These are phyloP conservation scores for Kryptolebias ocellatus DNA, from an alignment of 2,797 vertebrate genomes.

Conservation along the genomic window DNA sequence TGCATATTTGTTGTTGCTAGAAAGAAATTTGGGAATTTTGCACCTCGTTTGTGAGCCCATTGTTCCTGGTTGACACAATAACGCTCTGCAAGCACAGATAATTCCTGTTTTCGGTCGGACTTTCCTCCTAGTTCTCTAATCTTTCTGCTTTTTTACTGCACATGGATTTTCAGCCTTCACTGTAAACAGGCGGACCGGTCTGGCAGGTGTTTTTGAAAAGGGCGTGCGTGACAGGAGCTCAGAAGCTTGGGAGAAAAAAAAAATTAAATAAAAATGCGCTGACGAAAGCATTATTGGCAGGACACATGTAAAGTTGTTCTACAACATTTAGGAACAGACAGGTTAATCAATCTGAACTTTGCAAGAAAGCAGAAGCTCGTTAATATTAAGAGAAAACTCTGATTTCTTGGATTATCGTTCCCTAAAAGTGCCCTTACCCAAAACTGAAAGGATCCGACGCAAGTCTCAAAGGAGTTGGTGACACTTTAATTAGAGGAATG, in stretches of 20 bases:
- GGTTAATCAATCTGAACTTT: not conserved
- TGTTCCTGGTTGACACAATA: not conserved
- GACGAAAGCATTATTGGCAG: not conserved
- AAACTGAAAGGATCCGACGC: not conserved
- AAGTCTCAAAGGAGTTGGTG: not conserved
- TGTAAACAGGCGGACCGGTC: conserved; percentile 48
- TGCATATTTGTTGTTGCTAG: not conserved
- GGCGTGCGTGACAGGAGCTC: conserved; percentile 33
- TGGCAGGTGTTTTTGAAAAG: conserved; percentile 49
- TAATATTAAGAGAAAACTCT: not conserved
- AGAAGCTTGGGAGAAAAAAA: not conserved
- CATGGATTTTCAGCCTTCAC: conserved; percentile 10
- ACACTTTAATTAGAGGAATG: conserved; percentile 14
- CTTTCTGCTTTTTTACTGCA: not conserved
- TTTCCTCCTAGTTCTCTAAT: conserved; percentile 16
- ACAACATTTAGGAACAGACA: not conserved
- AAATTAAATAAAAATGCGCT: no score
- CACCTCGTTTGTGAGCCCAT: no score
- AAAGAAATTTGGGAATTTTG: conserved; percentile 7
- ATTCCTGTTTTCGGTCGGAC: conserved; percentile 14
- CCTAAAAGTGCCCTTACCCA: not conserved
- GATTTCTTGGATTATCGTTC: not conserved
- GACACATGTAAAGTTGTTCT: not conserved
- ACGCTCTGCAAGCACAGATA: not conserved
- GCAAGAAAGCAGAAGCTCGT: not conserved